phyloP scores from a whole-genome alignment of 2,888 invertebrate species.

The Macrophya annulata region DNA sequence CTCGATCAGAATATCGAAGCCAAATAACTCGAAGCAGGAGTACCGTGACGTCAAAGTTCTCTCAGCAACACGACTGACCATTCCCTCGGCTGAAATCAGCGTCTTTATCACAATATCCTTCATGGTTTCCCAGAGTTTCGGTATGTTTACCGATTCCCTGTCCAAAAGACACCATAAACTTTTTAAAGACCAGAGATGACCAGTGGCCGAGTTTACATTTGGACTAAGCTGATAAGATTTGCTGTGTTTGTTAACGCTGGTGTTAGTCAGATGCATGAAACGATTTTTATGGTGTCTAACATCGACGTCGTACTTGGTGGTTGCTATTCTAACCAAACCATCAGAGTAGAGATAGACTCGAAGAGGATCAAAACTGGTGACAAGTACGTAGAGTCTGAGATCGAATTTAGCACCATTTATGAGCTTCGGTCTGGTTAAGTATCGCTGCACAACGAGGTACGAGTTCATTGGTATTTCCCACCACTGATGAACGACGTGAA shows the following conservation, averaged over 20 bases:
- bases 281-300: slow-evolving; percentile 87
- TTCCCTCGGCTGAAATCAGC: slow-evolving; percentile 90
- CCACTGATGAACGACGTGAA: slow-evolving; percentile 95
- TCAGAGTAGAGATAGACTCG: slow-evolving; percentile 95
- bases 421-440: slow-evolving; percentile 89
- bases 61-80: slow-evolving; percentile 86
- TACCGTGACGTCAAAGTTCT: slow-evolving; percentile 89
- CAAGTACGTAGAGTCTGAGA: slow-evolving; percentile 94
- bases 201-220: slow-evolving; percentile 93
- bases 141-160: slow-evolving; percentile 86
- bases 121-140: slow-evolving; percentile 88
- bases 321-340: slow-evolving; percentile 96
- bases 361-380: slow-evolving; percentile 95
- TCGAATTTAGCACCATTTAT: slow-evolving; percentile 98
- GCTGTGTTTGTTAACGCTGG: slow-evolving; percentile 92
- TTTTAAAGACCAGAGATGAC: slow-evolving; percentile 94
- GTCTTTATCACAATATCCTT: slow-evolving; percentile 95
- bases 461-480: slow-evolving; percentile 92
- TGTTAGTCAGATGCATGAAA: slow-evolving; percentile 94
- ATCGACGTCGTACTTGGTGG: slow-evolving; percentile 91
- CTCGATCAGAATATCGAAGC: slow-evolving; percentile 95
- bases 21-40: slow-evolving; percentile 94
- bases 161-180: slow-evolving; percentile 89
- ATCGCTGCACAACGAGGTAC: slow-evolving; percentile 94
- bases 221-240: slow-evolving; percentile 92